phyloP scores from a whole-genome alignment of 2,113 vertebrate species.

The Psittacus erithacus region DNA sequence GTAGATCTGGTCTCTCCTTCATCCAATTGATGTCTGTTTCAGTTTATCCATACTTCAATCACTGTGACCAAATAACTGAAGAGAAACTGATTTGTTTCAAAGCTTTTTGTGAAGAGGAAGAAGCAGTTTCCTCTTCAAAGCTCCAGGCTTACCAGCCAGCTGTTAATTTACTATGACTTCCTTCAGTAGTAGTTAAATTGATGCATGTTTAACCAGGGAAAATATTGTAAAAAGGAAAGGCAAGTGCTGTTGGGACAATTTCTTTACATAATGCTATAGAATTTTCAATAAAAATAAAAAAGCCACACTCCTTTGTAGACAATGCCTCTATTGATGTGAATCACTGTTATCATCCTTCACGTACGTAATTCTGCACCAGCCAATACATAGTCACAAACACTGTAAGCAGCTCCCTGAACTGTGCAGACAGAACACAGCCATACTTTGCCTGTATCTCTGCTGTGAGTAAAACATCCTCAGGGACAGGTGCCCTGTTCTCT shows the following conservation, averaged over 20 bases:
- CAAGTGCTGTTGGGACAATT: not conserved
- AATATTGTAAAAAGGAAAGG: not conserved
- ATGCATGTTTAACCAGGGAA: not conserved
- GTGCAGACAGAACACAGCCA: not conserved
- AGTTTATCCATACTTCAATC: not conserved
- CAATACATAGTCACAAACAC: not conserved
- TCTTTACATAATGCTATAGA: not conserved
- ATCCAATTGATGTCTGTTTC: not conserved
- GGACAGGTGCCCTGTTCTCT: not conserved
- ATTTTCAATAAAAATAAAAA: not conserved
- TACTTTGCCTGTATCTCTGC: not conserved
- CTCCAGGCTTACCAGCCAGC: not conserved
- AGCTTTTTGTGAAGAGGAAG: not conserved
- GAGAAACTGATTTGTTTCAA: not conserved
- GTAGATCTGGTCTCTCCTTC: not conserved
- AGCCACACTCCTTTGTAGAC: not conserved
- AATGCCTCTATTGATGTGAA: not conserved
- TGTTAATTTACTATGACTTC: conserved; percentile 22
- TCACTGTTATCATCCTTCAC: not conserved
- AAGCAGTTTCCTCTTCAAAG: not conserved
- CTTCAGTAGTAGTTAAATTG: not conserved
- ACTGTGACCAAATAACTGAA: not conserved
- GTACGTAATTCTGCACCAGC: accelerated
- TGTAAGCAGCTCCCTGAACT: not conserved
- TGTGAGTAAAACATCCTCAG: not conserved